phyloP scores from a whole-genome alignment of 2,888 invertebrate genomes.

The Protonemura montana region DNA sequence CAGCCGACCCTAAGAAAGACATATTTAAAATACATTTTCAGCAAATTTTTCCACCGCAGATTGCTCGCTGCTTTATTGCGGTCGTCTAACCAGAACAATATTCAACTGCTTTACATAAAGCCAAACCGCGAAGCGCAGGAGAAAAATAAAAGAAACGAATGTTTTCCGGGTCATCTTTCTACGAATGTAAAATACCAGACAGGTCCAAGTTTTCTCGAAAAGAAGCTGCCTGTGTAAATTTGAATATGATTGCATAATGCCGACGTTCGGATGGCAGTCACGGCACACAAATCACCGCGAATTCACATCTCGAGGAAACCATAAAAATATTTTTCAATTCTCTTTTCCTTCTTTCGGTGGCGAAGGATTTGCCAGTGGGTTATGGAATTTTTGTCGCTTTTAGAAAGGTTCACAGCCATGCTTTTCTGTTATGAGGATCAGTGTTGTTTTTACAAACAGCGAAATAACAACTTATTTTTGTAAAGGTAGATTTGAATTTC shows the following conservation, averaged over 20 bases:
- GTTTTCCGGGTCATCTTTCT: constrained; percentile 15
- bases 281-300: constrained; percentile 28
- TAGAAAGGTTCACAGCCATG: no score
- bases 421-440: no score
- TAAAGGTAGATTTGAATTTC: no score
- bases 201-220: constrained; percentile 39
- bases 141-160: neutral
- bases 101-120: neutral
- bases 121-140: neutral
- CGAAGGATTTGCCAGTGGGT: neutral
- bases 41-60: no score
- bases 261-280: neutral
- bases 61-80: neutral
- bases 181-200: neutral
- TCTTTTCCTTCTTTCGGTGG: neutral
- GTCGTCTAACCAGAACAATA: neutral
- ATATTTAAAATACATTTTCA: no score
- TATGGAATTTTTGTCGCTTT: neutral
- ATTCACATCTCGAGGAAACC: constrained; percentile 4
- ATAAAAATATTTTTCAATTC: constrained; percentile 23
- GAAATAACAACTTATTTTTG: no score
- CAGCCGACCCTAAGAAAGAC: no score
- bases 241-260: constrained; percentile 49
- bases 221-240: constrained; percentile 45
- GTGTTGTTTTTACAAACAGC: no score